These are phyloP conservation scores for Gnatocerus cornutus DNA, from an alignment of 2,888 invertebrate species.

Conservation along the genomic window DNA sequence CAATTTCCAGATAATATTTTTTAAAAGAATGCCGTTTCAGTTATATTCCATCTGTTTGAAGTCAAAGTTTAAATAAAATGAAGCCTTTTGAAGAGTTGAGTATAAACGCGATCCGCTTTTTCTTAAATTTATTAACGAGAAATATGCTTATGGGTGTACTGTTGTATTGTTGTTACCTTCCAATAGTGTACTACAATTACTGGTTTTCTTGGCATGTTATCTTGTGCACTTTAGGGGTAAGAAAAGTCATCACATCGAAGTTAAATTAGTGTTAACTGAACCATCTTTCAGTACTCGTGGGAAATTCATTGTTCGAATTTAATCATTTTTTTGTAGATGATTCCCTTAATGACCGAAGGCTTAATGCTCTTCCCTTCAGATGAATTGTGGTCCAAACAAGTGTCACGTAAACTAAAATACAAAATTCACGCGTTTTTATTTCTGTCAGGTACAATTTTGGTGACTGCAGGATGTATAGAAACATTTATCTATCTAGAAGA, in stretches of 20 bases:
- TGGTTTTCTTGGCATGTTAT: slow-evolving; percentile 67
- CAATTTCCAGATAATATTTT: background rate
- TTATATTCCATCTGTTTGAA: background rate
- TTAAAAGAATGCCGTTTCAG: background rate
- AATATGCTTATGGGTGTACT: slow-evolving; percentile 57
- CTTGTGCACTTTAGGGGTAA: slow-evolving; percentile 67
- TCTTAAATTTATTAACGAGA: slow-evolving; percentile 58
- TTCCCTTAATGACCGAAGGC: slow-evolving; percentile 51
- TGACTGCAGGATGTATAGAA: slow-evolving; percentile 58
- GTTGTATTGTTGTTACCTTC: slow-evolving; percentile 59
- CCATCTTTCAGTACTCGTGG: too few relatives aligned
- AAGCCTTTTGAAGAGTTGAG: background rate
- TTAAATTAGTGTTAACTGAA: too few relatives aligned
- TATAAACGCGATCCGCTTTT: slow-evolving; percentile 50
- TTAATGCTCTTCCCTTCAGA: slow-evolving; percentile 62
- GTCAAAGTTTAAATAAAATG: background rate
- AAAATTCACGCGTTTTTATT: slow-evolving; percentile 60
- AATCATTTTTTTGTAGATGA: background rate
- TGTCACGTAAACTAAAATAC: slow-evolving; percentile 59
- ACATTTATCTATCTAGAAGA: slow-evolving; percentile 56
- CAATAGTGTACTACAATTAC: slow-evolving; percentile 57
- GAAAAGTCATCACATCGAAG: too few relatives aligned
- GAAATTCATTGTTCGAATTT: too few relatives aligned
- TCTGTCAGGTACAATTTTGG: slow-evolving; percentile 55
- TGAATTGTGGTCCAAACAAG: slow-evolving; percentile 60